A percentile compares a stretch with the other conserved stretches of the same genome.
Conservation (phyloP, 2,888 invertebrate genomes). For the Drosophila pseudotakahashii region DNA sequence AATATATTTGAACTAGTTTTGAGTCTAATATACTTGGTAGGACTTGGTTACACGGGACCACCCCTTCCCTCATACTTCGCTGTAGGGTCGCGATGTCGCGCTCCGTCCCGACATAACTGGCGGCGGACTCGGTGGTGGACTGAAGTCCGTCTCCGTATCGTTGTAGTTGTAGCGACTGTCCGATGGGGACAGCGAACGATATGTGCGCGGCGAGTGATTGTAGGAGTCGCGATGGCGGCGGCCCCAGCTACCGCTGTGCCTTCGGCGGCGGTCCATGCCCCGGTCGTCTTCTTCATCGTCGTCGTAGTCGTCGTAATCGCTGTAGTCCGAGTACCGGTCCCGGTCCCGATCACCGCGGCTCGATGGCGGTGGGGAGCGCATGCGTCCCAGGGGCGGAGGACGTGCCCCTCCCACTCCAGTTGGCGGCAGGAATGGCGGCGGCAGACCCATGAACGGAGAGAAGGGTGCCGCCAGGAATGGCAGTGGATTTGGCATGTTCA, state of each 20-base stretch:
- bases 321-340: conserved; percentile 66
- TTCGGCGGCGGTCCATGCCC: conserved; percentile 48
- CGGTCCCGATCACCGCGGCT: conserved; percentile 56
- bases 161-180: conserved; percentile 85
- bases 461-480: conserved; percentile 87
- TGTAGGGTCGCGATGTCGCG: conserved; percentile 43
- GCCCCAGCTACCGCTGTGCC: conserved; percentile 75
- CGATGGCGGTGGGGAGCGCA: conserved; percentile 85
- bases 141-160: conserved; percentile 89
- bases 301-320: conserved; percentile 75
- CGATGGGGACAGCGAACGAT: conserved; percentile 83
- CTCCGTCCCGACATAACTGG: conserved; percentile 32
- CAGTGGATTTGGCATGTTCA: conserved; percentile 84
- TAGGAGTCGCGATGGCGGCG: conserved; percentile 74
- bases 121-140: conserved; percentile 87
- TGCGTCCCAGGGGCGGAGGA: conserved; percentile 86
- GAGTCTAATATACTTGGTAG: conserved; percentile 60
- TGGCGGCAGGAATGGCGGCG: conserved; percentile 86
- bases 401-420: conserved; percentile 85
- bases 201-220: conserved; percentile 80
- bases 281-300: conserved; percentile 68
- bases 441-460: conserved; percentile 87
- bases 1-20: conserved; percentile 78
- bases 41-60: conserved; percentile 27
- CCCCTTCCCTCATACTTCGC: conserved; percentile 56